Percentiles rank a stretch among this genome's conserved stretches.
Evolutionary conservation across 2,797 vertebrate species (phyloP).

Genomic region (Hozukius guyotensis): DNA sequence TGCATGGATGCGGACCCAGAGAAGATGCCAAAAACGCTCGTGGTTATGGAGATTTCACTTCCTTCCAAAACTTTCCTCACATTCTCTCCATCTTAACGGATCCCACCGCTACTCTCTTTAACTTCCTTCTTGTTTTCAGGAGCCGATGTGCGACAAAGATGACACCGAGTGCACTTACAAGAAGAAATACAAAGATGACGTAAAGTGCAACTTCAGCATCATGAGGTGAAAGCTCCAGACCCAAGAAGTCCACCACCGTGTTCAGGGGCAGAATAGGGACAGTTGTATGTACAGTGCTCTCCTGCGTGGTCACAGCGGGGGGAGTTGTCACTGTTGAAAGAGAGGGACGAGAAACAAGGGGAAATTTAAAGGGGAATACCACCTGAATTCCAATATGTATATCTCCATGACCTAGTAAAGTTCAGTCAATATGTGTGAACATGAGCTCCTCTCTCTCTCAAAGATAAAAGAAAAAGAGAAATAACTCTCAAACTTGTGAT

Average conservation of each 20-base stretch:
- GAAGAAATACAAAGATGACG: slow-evolving; percentile 30
- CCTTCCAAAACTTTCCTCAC: slow-evolving; percentile 23
- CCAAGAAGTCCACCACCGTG: slow-evolving; percentile 42
- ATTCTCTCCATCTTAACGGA: slow-evolving; percentile 40
- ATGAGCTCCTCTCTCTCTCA: no score
- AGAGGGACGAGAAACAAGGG: neutral
- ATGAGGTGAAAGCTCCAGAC: slow-evolving; percentile 24
- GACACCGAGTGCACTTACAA: neutral
- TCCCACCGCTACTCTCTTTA: neutral
- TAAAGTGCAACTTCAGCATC: slow-evolving; percentile 51
- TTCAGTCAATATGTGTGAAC: no score
- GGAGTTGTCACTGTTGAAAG: slow-evolving; percentile 2
- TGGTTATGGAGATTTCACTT: neutral
- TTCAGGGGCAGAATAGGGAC: neutral
- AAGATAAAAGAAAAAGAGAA: no score
- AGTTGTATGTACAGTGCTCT: neutral
- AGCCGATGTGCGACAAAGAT: neutral
- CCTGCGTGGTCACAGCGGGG: neutral
- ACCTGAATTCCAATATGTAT: no score
- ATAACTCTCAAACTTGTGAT: no score
- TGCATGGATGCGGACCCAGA: neutral
- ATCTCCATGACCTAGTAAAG: no score
- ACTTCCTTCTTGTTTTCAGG: slow-evolving; percentile 23
- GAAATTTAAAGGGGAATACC: no score
- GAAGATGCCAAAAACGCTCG: neutral